Conservation (phyloP, 2,797 vertebrate genomes). For the Ctenopoma kingsleyae region DNA sequence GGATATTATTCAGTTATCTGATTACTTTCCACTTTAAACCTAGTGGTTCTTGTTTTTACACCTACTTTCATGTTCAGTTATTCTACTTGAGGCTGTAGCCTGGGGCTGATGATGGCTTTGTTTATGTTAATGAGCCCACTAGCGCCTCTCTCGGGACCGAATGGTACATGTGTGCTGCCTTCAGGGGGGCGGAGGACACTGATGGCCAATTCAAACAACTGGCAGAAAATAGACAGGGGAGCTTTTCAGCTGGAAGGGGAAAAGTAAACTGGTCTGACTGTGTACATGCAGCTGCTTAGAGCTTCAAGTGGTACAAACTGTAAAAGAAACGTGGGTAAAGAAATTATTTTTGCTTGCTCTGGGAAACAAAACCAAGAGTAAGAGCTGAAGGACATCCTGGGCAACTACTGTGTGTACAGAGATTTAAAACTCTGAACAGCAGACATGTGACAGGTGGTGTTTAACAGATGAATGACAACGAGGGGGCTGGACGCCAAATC, state of each 20-base stretch:
- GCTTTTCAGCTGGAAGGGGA: slow-evolving; percentile 36
- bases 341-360: background rate
- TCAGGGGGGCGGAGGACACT: slow-evolving; percentile 3
- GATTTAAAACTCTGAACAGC: background rate
- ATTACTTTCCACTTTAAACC: background rate
- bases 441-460: slow-evolving; percentile 37
- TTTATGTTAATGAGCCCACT: slow-evolving; percentile 23
- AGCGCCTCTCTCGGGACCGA: slow-evolving; percentile 33
- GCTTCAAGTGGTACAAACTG: slow-evolving; percentile 1
- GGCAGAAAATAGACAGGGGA: slow-evolving; percentile 40
- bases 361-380: background rate
- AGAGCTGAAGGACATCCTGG: background rate
- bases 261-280: slow-evolving; percentile 67
- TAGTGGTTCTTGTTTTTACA: background rate
- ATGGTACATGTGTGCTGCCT: slow-evolving; percentile 9
- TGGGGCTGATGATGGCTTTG: slow-evolving; percentile 4
- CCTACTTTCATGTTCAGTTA: slow-evolving; percentile 7
- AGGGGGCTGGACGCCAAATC: slow-evolving; percentile 9
- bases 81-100: background rate
- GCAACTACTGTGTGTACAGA: background rate
- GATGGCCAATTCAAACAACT: slow-evolving; percentile 43
- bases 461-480: slow-evolving; percentile 28
- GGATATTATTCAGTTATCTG: background rate
- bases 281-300: slow-evolving; percentile 39
- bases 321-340: background rate